Evolutionary conservation across 2,888 invertebrate genomes (phyloP).

Genomic region (Catocala sponsa): DNA sequence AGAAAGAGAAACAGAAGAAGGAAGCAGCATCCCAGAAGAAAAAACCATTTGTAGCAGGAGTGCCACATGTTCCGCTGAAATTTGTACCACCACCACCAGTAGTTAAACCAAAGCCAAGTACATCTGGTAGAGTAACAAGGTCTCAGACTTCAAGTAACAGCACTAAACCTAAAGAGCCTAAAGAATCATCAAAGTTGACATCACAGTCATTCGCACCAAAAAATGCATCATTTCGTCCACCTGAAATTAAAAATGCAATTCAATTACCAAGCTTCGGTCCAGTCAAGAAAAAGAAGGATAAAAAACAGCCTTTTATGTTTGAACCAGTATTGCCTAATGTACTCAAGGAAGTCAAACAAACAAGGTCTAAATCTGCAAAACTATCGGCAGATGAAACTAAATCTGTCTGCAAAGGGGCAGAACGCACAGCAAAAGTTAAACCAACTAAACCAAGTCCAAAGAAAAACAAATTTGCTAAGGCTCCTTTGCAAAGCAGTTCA

Average conservation of each 20-base stretch:
- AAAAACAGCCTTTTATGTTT: slow-evolving; percentile 54
- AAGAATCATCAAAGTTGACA: slow-evolving; percentile 18
- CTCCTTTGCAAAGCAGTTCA: slow-evolving; percentile 41
- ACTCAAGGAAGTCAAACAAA: slow-evolving; percentile 33
- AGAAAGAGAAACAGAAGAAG: slow-evolving; percentile 75
- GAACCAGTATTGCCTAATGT: slow-evolving; percentile 53
- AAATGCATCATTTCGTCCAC: slow-evolving; percentile 85
- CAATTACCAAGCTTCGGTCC: slow-evolving; percentile 60
- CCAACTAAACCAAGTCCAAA: slow-evolving; percentile 36
- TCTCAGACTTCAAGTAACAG: slow-evolving; percentile 63
- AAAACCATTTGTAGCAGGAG: slow-evolving; percentile 76
- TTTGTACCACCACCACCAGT: slow-evolving; percentile 70
- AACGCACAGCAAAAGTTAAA: slow-evolving; percentile 44
- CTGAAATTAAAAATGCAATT: slow-evolving; percentile 58
- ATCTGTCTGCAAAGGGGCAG: slow-evolving; percentile 26
- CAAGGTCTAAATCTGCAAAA: slow-evolving; percentile 32
- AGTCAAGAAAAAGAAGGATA: slow-evolving; percentile 47
- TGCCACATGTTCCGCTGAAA: slow-evolving; percentile 62
- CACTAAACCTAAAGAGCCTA: slow-evolving; percentile 33
- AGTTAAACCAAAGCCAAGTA: slow-evolving; percentile 62
- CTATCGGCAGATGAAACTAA: slow-evolving; percentile 29
- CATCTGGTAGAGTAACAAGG: slow-evolving; percentile 74
- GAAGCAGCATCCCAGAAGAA: slow-evolving; percentile 68
- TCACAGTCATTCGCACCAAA: slow-evolving; percentile 84
- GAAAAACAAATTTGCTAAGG: slow-evolving; percentile 23